Evolutionary conservation across 2,888 invertebrate genomes (phyloP), one percentile per base, ranked within the genome.

Genomic region (Homarus gammarus): DNA sequence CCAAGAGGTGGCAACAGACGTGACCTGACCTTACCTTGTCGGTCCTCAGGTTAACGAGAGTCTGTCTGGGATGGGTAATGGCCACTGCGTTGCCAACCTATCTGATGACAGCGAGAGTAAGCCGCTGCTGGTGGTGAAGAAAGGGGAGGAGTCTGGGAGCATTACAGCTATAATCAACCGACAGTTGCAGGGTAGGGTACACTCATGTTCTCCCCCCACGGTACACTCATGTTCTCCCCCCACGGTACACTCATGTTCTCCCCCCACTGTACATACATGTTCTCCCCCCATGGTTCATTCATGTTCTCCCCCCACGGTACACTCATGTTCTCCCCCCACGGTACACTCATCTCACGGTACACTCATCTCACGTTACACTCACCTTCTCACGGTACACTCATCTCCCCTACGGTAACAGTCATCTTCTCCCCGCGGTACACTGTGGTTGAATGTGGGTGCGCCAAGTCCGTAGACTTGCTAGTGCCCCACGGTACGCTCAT

Each of bases 21-120:
- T 56, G 73, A 73, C 84, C 40, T 88, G 88, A 83, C 88, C 82
- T 84, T 79, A 78, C 81, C 84, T 84, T 84, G 61, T 84, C 78
- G 84, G 84, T 72, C 89, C 89, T 61, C 89, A 91, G 91, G 91
- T 91, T 72, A 91, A 91, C 88, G 91, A 91, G 82, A 85, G 85
- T 82, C 83, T 91, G 75, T 89, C 91, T 70, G 91, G 91, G 75
- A 87, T 91, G 82, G 79, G 87, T 68, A 91, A 91, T 82, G 91
- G 91, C 51, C 91, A 91, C 85, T 91, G 91, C 73, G 82, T 84
- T 61, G 88, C 91, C 84, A 91, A 91, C 91, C 88, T 82, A 56
- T 78, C 85, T 38, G 91, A 91, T 84, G 91, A 91, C 81, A 84
- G 88, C 64, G 91, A 91, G 85, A 91, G 78, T 27, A 91, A 91